Evolutionary conservation across 2,113 vertebrate genomes (phyloP).

Genomic region (Gymnarchus niloticus): DNA sequence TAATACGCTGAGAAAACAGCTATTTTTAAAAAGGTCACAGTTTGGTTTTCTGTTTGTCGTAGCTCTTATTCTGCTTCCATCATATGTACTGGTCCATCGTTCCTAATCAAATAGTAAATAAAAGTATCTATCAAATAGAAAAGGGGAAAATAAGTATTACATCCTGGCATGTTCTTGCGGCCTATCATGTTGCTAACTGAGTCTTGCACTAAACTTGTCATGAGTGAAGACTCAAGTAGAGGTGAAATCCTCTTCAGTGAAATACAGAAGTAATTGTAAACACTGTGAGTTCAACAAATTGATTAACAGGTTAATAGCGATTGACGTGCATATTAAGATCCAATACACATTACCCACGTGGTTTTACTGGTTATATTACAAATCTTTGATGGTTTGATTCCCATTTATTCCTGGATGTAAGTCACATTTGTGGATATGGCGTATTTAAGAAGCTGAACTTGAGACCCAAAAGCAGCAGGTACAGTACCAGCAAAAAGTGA

Average conservation of each 20-base stretch:
- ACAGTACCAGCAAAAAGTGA: neutral
- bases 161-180: neutral
- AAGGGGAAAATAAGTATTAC: neutral
- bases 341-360: neutral
- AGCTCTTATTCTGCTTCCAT: neutral
- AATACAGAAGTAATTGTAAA: neutral
- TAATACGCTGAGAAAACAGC: neutral
- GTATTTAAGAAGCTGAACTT: neutral
- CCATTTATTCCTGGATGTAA: neutral
- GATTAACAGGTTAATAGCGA: neutral
- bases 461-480: neutral
- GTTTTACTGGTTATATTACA: neutral
- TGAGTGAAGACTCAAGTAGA: neutral
- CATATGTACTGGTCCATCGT: neutral
- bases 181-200: neutral
- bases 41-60: neutral
- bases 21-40: neutral
- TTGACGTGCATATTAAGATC: neutral
- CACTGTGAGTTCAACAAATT: neutral
- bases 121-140: neutral
- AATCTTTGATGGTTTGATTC: neutral
- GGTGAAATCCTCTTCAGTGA: neutral
- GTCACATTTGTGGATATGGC: neutral
- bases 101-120: neutral
- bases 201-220: neutral